Evolutionary conservation across 1,140 invertebrate species (phyloP).

Genomic region (Ylistrum balloti): DNA sequence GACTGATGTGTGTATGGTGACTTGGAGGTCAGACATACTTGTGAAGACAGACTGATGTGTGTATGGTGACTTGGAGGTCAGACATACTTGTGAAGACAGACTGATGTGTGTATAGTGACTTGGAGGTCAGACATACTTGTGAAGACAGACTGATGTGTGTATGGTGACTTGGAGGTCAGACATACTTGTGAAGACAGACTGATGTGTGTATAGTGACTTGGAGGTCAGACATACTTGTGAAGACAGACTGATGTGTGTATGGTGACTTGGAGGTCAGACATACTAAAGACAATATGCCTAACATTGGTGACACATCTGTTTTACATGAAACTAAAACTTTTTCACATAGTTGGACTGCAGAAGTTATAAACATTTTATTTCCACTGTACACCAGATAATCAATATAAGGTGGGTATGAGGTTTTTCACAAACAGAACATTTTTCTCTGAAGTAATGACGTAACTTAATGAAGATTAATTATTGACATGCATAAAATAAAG

Average conservation of each 20-base stretch:
- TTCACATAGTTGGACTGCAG: too few relatives aligned
- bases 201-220: background rate
- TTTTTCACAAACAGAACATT: too few relatives aligned
- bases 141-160: background rate
- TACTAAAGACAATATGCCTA: background rate
- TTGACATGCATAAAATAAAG: background rate
- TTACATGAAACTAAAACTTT: too few relatives aligned
- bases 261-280: background rate
- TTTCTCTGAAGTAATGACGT: too few relatives aligned
- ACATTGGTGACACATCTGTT: background rate
- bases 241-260: background rate
- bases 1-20: background rate
- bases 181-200: background rate
- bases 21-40: background rate
- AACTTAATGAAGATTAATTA: background rate
- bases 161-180: background rate
- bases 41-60: background rate
- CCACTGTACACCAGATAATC: too few relatives aligned
- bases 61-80: background rate
- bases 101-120: background rate
- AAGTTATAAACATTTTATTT: too few relatives aligned
- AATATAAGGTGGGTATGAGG: too few relatives aligned
- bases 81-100: background rate
- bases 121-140: background rate
- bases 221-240: background rate